Evolutionary conservation across 1,140 invertebrate genomes (phyloP).

Genomic region (Arion vulgaris): DNA sequence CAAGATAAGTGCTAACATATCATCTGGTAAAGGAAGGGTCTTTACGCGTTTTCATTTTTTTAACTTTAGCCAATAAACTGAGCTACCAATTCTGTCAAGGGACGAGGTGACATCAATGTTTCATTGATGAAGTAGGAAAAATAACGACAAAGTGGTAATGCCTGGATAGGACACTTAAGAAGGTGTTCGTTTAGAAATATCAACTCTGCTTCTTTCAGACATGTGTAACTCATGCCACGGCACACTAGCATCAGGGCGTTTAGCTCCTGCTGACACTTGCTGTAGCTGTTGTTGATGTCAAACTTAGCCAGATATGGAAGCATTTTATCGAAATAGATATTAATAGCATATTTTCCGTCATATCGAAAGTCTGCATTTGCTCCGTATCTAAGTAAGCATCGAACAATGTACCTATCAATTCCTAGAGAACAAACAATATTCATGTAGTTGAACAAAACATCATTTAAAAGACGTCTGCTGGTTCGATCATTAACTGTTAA

Average conservation of each 20-base stretch:
- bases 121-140: conserved; percentile 5
- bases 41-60: conserved; percentile 10
- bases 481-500: conserved; percentile 13
- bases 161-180: conserved; percentile 21
- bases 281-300: not conserved
- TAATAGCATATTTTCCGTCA: conserved; percentile 24
- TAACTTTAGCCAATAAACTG: not conserved
- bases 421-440: not conserved
- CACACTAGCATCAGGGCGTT: conserved; percentile 4
- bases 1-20: too few species aligned
- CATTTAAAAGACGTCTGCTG: not conserved
- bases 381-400: conserved; percentile 18
- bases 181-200: conserved; percentile 27
- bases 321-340: conserved; percentile 25
- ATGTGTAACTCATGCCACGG: not conserved
- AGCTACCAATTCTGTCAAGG: not conserved
- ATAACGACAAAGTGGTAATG: not conserved
- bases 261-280: not conserved
- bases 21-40: not conserved
- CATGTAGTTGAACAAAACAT: conserved; percentile 33
- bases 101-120: conserved; percentile 1
- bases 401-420: not conserved
- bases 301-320: conserved; percentile 35
- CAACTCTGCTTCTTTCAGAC: not conserved
- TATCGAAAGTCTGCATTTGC: conserved; percentile 15